These are phyloP conservation scores for Pherbina coryleti DNA, from an alignment of 2,888 invertebrate species.

Conservation along the genomic window DNA sequence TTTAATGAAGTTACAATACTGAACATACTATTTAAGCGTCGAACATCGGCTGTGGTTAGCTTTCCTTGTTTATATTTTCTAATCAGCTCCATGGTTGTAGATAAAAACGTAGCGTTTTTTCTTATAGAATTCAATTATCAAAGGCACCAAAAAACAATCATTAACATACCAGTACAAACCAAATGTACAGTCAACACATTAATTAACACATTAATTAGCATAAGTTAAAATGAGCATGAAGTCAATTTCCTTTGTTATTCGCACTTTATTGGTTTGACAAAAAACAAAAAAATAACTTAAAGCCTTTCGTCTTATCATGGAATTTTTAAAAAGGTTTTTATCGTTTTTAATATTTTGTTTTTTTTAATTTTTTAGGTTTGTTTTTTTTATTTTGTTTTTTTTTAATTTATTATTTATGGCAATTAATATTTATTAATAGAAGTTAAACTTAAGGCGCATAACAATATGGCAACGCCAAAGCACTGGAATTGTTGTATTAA, in stretches of 20 bases:
- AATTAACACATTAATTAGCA: background rate
- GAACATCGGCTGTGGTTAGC: constrained; percentile 57
- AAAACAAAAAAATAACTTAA: background rate
- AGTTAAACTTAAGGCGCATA: background rate
- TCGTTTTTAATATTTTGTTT: too few relatives aligned
- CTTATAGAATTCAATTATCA: background rate
- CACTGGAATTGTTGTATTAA: background rate
- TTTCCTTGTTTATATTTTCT: constrained; percentile 60
- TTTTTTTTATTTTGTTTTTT: too few relatives aligned
- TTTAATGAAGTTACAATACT: constrained; percentile 21
- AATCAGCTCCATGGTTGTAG: constrained; percentile 60
- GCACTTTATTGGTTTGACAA: background rate
- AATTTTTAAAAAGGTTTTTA: background rate
- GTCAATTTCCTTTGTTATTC: background rate
- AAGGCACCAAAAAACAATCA: background rate
- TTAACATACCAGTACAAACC: background rate
- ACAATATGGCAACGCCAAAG: background rate
- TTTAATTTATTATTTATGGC: background rate
- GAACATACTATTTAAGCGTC: constrained; percentile 60
- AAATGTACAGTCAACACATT: background rate
- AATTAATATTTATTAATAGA: background rate
- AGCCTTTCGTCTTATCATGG: background rate
- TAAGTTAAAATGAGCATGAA: background rate
- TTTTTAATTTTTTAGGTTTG: too few relatives aligned
- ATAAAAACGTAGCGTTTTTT: background rate